phyloP scores from a whole-genome alignment of 2,797 vertebrate genomes.

The Neopelma chrysocephalum region DNA sequence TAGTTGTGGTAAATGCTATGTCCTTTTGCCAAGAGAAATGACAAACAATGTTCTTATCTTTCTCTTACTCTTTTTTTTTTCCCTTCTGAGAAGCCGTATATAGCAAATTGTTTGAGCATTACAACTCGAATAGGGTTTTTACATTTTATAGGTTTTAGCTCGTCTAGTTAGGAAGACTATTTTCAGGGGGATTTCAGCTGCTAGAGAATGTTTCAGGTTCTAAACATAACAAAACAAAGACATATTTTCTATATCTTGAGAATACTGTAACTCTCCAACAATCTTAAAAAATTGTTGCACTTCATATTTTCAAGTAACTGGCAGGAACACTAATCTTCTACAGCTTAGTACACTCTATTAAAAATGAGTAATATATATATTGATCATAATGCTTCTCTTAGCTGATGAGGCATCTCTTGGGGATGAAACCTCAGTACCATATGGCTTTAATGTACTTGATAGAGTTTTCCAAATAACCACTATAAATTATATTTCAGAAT shows the following conservation, averaged over 20 bases:
- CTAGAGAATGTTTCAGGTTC: constrained; percentile 10
- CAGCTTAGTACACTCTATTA: constrained; percentile 54
- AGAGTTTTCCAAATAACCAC: constrained; percentile 57
- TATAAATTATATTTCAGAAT: constrained; percentile 65
- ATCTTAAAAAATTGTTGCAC: constrained; percentile 64
- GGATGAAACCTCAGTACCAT: constrained; percentile 57
- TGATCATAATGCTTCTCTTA: constrained; percentile 55
- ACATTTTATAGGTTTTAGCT: constrained; percentile 39
- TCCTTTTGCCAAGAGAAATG: constrained; percentile 27
- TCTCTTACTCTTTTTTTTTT: not conserved
- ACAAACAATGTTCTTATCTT: not conserved
- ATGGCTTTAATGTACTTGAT: constrained; percentile 63
- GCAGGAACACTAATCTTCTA: constrained; percentile 59
- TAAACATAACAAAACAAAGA: constrained; percentile 34
- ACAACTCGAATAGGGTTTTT: not conserved
- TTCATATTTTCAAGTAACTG: constrained; percentile 60
- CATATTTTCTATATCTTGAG: constrained; percentile 48
- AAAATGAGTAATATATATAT: constrained; percentile 60
- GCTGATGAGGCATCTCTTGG: constrained; percentile 61
- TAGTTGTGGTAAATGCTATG: not conserved
- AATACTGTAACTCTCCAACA: constrained; percentile 43
- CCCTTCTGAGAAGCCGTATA: not conserved
- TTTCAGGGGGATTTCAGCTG: constrained; percentile 17
- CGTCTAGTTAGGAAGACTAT: not conserved
- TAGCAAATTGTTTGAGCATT: constrained; percentile 14